These are phyloP conservation scores for Axinella damicornis DNA, from an alignment of 37 sponge, comb jelly and placozoan species.

Conservation along the genomic window DNA sequence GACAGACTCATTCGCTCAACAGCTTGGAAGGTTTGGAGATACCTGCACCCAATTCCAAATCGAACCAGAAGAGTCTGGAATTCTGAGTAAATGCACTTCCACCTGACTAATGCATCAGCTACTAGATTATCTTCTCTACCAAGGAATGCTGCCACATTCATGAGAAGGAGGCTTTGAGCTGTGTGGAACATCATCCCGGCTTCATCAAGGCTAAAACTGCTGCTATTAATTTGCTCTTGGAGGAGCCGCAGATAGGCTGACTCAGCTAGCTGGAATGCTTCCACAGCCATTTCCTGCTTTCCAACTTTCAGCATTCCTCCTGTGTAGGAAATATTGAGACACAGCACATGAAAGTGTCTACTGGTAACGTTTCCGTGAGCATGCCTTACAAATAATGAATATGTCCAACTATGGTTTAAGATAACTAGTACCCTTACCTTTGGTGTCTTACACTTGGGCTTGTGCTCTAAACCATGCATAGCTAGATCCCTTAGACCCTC, in stretches of 20 bases:
- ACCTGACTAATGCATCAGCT: conserved; percentile 23
- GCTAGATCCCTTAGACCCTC: no score
- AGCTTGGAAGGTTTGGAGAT: conserved; percentile 34
- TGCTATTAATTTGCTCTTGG: not conserved
- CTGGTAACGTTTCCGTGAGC: no score
- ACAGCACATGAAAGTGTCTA: no score
- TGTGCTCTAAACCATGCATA: no score
- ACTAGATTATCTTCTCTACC: not conserved
- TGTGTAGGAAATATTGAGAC: not conserved
- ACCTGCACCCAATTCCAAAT: conserved; percentile 13
- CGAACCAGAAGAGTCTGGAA: conserved; percentile 26
- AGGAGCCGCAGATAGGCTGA: conserved; percentile 1
- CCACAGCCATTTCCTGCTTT: conserved; percentile 13
- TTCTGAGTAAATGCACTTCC: conserved; percentile 48
- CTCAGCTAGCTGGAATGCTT: conserved; percentile 11
- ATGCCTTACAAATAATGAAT: no score
- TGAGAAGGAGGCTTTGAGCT: conserved; percentile 12
- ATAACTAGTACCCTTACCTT: no score
- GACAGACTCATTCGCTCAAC: not conserved
- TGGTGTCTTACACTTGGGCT: no score
- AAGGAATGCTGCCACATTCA: not conserved
- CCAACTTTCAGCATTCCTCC: conserved; percentile 10
- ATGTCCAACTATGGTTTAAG: no score
- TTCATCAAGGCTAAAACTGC: conserved; percentile 17
- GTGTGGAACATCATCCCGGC: conserved; percentile 17